Percentiles rank a stretch among this genome's conserved stretches.
phyloP scores from a whole-genome alignment of 2,113 vertebrate genomes.

The Apteryx mantelli region DNA sequence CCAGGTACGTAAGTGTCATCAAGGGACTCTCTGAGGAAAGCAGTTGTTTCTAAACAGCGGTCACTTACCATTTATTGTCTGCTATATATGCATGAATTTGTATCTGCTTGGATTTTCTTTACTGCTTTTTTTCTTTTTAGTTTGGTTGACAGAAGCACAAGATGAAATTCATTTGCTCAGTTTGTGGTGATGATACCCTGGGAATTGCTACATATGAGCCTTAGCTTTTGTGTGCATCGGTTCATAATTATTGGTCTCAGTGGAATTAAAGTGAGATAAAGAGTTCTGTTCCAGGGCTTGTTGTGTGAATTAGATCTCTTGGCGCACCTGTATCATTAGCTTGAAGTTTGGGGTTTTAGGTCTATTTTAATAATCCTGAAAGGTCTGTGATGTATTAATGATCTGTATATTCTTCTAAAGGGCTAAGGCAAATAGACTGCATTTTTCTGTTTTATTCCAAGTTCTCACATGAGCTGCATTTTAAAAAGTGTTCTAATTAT shows the following conservation, averaged over 20 bases:
- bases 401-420: background rate
- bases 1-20: background rate
- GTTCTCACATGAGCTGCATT: background rate
- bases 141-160: background rate
- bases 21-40: background rate
- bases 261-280: background rate
- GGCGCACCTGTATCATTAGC: background rate
- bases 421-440: background rate
- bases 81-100: background rate
- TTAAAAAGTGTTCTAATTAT: background rate
- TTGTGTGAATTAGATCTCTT: background rate
- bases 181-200: background rate
- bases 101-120: background rate
- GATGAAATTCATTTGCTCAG: background rate
- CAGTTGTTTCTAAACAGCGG: background rate
- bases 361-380: background rate
- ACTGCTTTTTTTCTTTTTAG: background rate
- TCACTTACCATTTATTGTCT: background rate
- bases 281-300: background rate
- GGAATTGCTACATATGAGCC: background rate
- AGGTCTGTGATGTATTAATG: background rate
- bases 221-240: background rate
- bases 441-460: background rate
- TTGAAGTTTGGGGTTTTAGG: background rate
- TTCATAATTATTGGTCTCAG: background rate